Evolutionary conservation across 2,888 invertebrate genomes (phyloP).

Genomic region (Chouioia cunea): DNA sequence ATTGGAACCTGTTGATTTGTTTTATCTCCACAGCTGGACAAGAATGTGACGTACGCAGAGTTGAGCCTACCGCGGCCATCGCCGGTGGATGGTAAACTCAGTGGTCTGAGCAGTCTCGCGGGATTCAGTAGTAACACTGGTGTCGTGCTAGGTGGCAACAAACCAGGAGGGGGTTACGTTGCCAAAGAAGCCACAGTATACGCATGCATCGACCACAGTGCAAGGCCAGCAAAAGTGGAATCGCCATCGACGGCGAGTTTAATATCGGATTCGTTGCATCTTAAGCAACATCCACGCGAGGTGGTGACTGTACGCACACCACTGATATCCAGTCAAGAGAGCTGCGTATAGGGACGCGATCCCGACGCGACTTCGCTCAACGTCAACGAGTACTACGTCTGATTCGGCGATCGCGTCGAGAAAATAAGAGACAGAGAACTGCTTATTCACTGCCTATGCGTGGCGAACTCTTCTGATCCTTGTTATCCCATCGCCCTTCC

Average conservation of each 20-base stretch:
- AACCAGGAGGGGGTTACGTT: slow-evolving; percentile 65
- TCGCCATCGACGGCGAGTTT: slow-evolving; percentile 49
- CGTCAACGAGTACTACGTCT: slow-evolving; percentile 68
- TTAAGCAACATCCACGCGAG: slow-evolving; percentile 59
- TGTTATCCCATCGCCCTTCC: not conserved
- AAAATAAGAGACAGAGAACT: no score
- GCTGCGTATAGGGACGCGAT: slow-evolving; percentile 67
- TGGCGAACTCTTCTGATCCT: not conserved
- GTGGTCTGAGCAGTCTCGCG: slow-evolving; percentile 61
- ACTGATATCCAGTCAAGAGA: slow-evolving; percentile 66
- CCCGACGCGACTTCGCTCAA: slow-evolving; percentile 63
- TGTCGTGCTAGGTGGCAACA: slow-evolving; percentile 65
- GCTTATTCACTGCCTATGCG: not conserved
- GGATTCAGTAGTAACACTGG: slow-evolving; percentile 63
- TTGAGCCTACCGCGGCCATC: slow-evolving; percentile 72
- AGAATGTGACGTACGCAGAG: slow-evolving; percentile 76
- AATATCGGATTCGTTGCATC: slow-evolving; percentile 49
- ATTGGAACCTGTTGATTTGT: not conserved
- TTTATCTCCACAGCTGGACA: slow-evolving; percentile 62
- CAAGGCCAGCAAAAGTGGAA: slow-evolving; percentile 65
- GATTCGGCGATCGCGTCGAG: slow-evolving; percentile 59
- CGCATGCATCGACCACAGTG: slow-evolving; percentile 80
- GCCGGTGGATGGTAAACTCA: slow-evolving; percentile 68
- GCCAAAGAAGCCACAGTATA: slow-evolving; percentile 79
- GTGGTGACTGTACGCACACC: slow-evolving; percentile 67